These are phyloP conservation scores for Scaptomyza tumidula DNA, from an alignment of 2,888 invertebrate species.

Conservation along the genomic window DNA sequence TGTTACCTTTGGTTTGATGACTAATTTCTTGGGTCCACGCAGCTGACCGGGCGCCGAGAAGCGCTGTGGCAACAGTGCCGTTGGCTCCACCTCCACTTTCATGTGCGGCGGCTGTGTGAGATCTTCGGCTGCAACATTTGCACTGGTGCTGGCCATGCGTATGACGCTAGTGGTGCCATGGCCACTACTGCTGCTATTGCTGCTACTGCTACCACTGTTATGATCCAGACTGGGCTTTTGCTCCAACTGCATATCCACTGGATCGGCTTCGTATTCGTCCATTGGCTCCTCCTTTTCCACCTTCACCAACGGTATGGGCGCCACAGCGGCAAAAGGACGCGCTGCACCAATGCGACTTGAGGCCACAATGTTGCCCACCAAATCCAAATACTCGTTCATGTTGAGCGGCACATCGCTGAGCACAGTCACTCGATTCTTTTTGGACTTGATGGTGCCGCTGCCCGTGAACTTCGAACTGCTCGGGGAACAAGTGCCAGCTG, in stretches of 20 bases:
- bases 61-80: constrained; percentile 61
- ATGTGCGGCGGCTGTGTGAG: constrained; percentile 67
- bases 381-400: constrained; percentile 83
- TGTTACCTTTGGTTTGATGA: constrained; percentile 83
- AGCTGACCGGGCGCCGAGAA: constrained; percentile 69
- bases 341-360: constrained; percentile 80
- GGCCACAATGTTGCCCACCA: constrained; percentile 84
- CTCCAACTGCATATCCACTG: constrained; percentile 29
- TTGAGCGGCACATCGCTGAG: constrained; percentile 84
- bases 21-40: constrained; percentile 80
- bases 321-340: constrained; percentile 69
- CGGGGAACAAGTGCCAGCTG: constrained; percentile 15
- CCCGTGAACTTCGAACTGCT: constrained; percentile 34
- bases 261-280: constrained; percentile 73
- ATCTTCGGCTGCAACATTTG: constrained; percentile 64
- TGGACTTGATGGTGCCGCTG: constrained; percentile 59
- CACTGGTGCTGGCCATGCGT: constrained; percentile 80
- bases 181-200: constrained; percentile 49
- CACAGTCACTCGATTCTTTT: constrained; percentile 82
- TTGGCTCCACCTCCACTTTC: constrained; percentile 68
- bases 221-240: constrained; percentile 57
- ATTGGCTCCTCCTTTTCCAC: constrained; percentile 82
- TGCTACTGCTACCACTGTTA: constrained; percentile 31
- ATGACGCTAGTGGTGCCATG: constrained; percentile 84
- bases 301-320: constrained; percentile 80